Evolutionary conservation across 1,140 invertebrate genomes (phyloP).

Genomic region (Leptinotarsa texana): DNA sequence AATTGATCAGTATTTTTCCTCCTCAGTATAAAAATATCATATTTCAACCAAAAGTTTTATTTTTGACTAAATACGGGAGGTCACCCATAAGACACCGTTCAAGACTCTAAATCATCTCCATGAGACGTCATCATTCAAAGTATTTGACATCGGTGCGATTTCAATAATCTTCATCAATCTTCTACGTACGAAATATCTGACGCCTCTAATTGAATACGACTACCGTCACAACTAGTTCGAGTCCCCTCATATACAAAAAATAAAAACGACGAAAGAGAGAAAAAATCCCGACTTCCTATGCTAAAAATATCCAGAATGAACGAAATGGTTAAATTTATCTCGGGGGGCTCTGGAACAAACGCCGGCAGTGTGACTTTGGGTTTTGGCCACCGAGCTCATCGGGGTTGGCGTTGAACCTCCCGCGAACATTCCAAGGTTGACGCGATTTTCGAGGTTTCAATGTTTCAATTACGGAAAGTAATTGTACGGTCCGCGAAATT

Average conservation of each 20-base stretch:
- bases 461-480: neutral
- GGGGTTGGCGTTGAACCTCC: constrained; percentile 13
- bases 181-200: neutral
- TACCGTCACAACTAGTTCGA: constrained; percentile 6
- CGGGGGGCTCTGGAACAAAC: constrained; percentile 34
- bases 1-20: too few relatives aligned
- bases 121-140: too few relatives aligned
- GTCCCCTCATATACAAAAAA: constrained; percentile 19
- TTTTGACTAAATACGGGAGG: too few relatives aligned
- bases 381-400: constrained; percentile 20
- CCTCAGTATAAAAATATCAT: too few relatives aligned
- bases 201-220: neutral
- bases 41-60: too few relatives aligned
- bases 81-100: too few relatives aligned
- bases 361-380: constrained; percentile 27
- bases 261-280: constrained; percentile 37
- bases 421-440: constrained; percentile 14
- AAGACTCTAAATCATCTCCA: too few relatives aligned
- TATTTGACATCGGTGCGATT: too few relatives aligned
- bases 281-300: constrained; percentile 49
- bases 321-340: constrained; percentile 47
- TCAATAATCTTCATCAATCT: too few relatives aligned
- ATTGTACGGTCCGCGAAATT: neutral
- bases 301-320: constrained; percentile 48
- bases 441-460: constrained; percentile 5